These are phyloP conservation scores for Paratilapia polleni DNA, from an alignment of 2,113 vertebrate genomes.

Conservation along the genomic window DNA sequence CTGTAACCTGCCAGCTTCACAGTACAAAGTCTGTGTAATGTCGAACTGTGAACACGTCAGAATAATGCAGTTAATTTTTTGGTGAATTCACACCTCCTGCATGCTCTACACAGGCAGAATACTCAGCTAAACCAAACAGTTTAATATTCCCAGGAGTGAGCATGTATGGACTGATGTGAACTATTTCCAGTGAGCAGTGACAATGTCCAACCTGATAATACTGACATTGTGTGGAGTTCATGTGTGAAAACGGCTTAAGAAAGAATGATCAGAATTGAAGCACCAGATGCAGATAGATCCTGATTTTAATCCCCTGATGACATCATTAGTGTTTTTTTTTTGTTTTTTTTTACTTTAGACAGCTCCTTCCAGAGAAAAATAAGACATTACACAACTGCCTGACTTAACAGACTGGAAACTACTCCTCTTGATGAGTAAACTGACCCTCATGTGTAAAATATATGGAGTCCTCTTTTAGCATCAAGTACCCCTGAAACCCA, in stretches of 20 bases:
- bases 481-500: not conserved
- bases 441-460: not conserved
- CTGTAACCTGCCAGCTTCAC: not conserved
- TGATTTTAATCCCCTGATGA: slow-evolving; percentile 7
- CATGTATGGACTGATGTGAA: not conserved
- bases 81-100: not conserved
- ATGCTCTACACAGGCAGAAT: not conserved
- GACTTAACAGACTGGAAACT: not conserved
- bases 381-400: not conserved
- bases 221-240: not conserved
- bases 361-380: not conserved
- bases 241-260: not conserved
- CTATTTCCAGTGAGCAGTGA: not conserved
- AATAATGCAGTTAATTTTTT: not conserved
- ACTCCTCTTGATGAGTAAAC: not conserved
- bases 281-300: not conserved
- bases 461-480: not conserved
- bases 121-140: not conserved
- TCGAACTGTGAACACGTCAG: not conserved
- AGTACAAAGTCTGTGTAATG: not conserved
- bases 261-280: not conserved
- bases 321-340: not conserved
- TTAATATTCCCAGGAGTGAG: not conserved
- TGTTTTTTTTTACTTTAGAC: not conserved
- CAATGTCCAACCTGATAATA: not conserved